Evolutionary conservation across 2,888 invertebrate genomes (phyloP).

Genomic region (Yponomeuta cagnagella): DNA sequence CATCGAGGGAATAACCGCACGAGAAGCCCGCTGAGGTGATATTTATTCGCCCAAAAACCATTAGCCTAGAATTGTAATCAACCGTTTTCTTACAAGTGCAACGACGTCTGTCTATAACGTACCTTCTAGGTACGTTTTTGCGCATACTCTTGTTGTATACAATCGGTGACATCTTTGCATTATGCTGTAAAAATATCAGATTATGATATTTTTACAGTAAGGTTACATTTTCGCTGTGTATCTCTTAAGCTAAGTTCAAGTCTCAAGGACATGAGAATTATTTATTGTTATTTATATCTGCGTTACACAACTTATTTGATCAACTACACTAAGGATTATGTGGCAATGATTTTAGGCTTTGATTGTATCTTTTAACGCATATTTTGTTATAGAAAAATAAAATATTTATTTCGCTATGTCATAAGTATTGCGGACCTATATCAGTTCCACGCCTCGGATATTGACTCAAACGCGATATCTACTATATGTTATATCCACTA

Average conservation of each 20-base stretch:
- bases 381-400: too few relatives aligned
- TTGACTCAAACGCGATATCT: too few relatives aligned
- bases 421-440: too few relatives aligned
- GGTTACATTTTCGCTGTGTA: background rate
- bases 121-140: background rate
- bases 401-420: too few relatives aligned
- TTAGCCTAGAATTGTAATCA: slow-evolving; percentile 9
- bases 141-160: background rate
- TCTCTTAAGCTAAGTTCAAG: background rate
- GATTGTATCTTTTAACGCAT: too few relatives aligned
- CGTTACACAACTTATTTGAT: background rate
- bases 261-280: background rate
- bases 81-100: slow-evolving; percentile 1
- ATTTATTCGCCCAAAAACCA: slow-evolving; percentile 14
- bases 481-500: too few relatives aligned
- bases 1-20: background rate
- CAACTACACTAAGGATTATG: too few relatives aligned
- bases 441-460: too few relatives aligned
- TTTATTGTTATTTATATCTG: background rate
- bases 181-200: background rate
- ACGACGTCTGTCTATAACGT: background rate
- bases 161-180: background rate
- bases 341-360: too few relatives aligned
- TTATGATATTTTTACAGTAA: background rate
- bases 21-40: slow-evolving; percentile 13